Evolutionary conservation across 1,140 invertebrate species (phyloP).

Genomic region (Agrypnia vestita): DNA sequence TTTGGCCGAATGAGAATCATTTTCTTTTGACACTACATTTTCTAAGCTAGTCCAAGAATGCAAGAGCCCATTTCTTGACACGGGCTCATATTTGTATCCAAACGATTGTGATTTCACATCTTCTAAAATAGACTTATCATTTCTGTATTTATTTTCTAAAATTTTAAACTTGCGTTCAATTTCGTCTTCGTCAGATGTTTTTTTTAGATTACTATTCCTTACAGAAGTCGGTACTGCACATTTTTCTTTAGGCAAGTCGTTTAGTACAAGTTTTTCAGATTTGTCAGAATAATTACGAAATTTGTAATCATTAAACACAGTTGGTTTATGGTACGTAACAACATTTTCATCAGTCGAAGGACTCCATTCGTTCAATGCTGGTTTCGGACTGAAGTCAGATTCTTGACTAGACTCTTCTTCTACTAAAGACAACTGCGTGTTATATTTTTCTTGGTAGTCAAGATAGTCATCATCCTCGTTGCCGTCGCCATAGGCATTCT

Average conservation of each 20-base stretch:
- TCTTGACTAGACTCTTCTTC: conserved; percentile 71
- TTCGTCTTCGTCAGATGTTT: conserved; percentile 47
- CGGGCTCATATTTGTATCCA: conserved; percentile 22
- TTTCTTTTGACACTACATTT: conserved; percentile 50
- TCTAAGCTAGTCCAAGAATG: conserved; percentile 51
- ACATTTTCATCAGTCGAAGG: neutral
- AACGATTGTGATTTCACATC: conserved; percentile 6
- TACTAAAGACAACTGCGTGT: conserved; percentile 68
- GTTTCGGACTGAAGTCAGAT: conserved; percentile 56
- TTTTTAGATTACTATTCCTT: neutral
- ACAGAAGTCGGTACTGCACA: neutral
- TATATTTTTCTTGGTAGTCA: conserved; percentile 44
- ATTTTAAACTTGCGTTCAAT: conserved; percentile 56
- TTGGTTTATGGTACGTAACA: neutral
- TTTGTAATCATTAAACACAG: conserved; percentile 24
- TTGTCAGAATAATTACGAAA: neutral
- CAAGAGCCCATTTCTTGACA: conserved; percentile 19
- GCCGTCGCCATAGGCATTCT: conserved; percentile 61
- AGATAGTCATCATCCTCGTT: conserved; percentile 26
- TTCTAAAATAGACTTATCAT: conserved; percentile 36
- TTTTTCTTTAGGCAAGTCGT: neutral
- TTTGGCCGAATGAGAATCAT: conserved; percentile 13
- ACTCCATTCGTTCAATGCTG: neutral
- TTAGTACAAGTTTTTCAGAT: neutral
- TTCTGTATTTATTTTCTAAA: conserved; percentile 56